Evolutionary conservation across 2,888 invertebrate species (phyloP), one percentile per base, ranked within the genome.

Genomic region (Cotesia congregata): DNA sequence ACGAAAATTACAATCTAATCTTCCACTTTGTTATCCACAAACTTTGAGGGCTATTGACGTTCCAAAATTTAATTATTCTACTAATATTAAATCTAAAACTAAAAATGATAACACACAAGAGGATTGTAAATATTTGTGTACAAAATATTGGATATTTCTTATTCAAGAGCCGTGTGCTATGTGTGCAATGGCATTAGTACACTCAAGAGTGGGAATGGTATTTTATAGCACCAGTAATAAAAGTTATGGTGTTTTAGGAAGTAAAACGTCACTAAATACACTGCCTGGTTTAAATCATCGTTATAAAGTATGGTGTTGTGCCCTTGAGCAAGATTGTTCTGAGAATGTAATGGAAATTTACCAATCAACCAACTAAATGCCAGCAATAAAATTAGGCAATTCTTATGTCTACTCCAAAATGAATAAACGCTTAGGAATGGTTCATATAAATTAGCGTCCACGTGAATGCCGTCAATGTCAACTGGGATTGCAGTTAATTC

Each of bases 181-280:
- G 95, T 99, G 99, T 90, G 92, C 97, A 0, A 99, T 99, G 98
- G 98, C 95, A 0, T 90, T 99, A 74, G 92, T 98, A 0, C 98
- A 99, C 89, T 96, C 97, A n/a, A 91, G 98, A 79, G 94, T 93
- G 0, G 93, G 93, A 73, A 91, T 96, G 77, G 93, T 98, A 1
- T 98, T 98, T 88, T 98, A 94, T 86, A 91, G 93, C 5, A 85
- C 90, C 0, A 85, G 90, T 0, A 91, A 91, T 77, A 87, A 89
- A 0, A 76, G 82, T 0, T 91, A 91, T 76, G 98, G 98, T 0
- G 96, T 94, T 0, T 88, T 98, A 0, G 93, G 93, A 0, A 93
- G 94, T 0, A 91, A 90, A 75, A 93, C 93, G 2, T 94, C 95
- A 85, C 87, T 98, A 59, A 98, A 98, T 83, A 91, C 93, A 1